Evolutionary conservation across 2,797 vertebrate genomes (phyloP).

Genomic region (Amniataba percoides): DNA sequence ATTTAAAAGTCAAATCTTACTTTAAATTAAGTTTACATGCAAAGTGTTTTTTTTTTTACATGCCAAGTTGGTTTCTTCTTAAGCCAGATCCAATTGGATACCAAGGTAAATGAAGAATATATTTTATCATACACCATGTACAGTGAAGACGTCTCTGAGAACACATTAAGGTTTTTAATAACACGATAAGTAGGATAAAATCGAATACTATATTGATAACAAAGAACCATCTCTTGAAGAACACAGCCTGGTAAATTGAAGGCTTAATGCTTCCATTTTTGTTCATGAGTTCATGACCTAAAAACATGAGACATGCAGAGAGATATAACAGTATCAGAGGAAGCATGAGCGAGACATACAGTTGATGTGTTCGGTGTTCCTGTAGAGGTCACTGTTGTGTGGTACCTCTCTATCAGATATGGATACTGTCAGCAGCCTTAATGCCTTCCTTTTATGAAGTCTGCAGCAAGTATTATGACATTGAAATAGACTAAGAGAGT

Average conservation of each 20-base stretch:
- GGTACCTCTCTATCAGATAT: slow-evolving; percentile 55
- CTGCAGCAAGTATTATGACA: slow-evolving; percentile 69
- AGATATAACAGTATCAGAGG: neutral
- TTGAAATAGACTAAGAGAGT: slow-evolving; percentile 68
- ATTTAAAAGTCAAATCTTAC: neutral
- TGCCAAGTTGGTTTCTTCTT: neutral
- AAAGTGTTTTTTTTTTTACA: neutral
- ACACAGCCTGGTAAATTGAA: neutral
- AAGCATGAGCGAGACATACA: slow-evolving; percentile 11
- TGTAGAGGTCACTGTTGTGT: slow-evolving; percentile 90
- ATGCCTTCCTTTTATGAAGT: slow-evolving; percentile 47
- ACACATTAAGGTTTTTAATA: neutral
- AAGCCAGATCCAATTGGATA: slow-evolving; percentile 1
- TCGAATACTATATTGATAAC: neutral
- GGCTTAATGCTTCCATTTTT: slow-evolving; percentile 4
- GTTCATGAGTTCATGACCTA: neutral
- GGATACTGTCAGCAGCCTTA: slow-evolving; percentile 29
- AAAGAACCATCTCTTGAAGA: neutral
- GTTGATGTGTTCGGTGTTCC: slow-evolving; percentile 69
- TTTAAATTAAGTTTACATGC: neutral
- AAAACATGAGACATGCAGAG: slow-evolving; percentile 15
- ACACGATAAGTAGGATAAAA: neutral
- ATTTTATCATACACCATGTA: neutral
- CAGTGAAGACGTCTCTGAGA: neutral
- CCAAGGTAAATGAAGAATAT: neutral